Base-by-base conservation (phyloP, 92 coral and sea anemone species). In the Parazoanthus atlanticus region DNA sequence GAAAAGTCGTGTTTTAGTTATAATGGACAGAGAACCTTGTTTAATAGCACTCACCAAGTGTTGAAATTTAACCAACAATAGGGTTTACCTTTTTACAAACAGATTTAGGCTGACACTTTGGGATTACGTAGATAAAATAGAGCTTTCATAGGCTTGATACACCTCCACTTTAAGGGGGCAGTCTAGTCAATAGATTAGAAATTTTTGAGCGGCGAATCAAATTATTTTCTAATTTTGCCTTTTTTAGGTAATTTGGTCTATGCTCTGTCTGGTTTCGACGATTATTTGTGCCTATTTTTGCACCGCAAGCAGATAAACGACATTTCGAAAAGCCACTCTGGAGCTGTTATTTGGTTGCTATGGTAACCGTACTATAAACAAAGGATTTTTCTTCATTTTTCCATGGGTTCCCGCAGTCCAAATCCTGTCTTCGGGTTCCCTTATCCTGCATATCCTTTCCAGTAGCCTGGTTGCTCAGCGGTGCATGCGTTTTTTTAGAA, bases 181-280 rank as follows among this genome's bases (percentile, higher is more conserved):
- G n/a, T n/a, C n/a, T n/a, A n/a, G n/a, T n/a, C n/a, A n/a, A n/a
- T n/a, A n/a, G n/a, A n/a, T n/a, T n/a, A n/a, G n/a, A n/a, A n/a
- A n/a, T n/a, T n/a, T n/a, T n/a, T n/a, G n/a, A n/a, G n/a, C n/a
- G n/a, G n/a, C n/a, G n/a, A n/a, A n/a, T n/a, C n/a, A n/a, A n/a
- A n/a, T n/a, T n/a, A n/a, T n/a, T 79, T 79, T 76, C 49, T 76
- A 76, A 40, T 41, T 36, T 76, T 76, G 32, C 80, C 38, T 76
- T 76, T 47, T 79, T 79, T 1, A 21, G 83, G 67, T 47, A 79
- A 66, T 79, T 79, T 79, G n/a, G n/a, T n/a, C 84, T 80, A 80
- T 80, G 71, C 47, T 80, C 84, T 80, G 41, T 56, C 84, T 80
- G 84, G 72, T 80, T 80, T 80, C 85, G 85, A 80, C 47, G 83